Evolutionary conservation across 2,888 invertebrate species (phyloP), one percentile per base, ranked within the genome.

Genomic region (Teleogryllus oceanicus): DNA sequence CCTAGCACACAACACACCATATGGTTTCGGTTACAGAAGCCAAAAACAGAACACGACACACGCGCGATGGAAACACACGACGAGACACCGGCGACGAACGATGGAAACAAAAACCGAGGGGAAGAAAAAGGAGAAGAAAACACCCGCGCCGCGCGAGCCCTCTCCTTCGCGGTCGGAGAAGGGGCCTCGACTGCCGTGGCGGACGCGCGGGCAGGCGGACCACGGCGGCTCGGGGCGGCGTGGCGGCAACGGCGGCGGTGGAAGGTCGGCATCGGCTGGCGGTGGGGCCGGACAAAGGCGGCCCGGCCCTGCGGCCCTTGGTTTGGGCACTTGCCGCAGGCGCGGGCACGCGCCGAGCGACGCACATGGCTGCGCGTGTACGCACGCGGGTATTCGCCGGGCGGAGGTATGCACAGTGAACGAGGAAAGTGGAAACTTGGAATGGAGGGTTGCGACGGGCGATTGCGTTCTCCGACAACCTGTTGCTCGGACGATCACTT

Each of bases 251-350:
- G 62, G 62, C 18, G 62, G 62, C 62, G 62, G 62, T 62, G 62
- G 62, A 62, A 62, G 62, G 62, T 62, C 62, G 62, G 62, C 62
- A 62, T 62, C 62, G 62, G 62, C 62, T 62, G 62, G 13, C 62
- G 18, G 62, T 62, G 62, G 62, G 62, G 62, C 62, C 62, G 62
- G 62, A 62, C 62, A 62, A 62, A 62, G 62, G 18, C 62, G 4
- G 18, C 62, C n/a, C n/a, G n/a, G n/a, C n/a, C n/a, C n/a, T n/a
- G n/a, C n/a, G n/a, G n/a, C n/a, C n/a, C n/a, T n/a, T n/a, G n/a
- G 24, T 37, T 37, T 37, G 24, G 24, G 24, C 24, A 37, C 24
- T 2, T 4, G 4, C 2, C 24, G 4, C 2, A 37, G 2, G 24
- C 24, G 24, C 2, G 24, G 0, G 24, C 24, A 3, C 24, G 24